Evolutionary conservation across 2,888 invertebrate species (phyloP).

Genomic region (Ptilodon capucinus): DNA sequence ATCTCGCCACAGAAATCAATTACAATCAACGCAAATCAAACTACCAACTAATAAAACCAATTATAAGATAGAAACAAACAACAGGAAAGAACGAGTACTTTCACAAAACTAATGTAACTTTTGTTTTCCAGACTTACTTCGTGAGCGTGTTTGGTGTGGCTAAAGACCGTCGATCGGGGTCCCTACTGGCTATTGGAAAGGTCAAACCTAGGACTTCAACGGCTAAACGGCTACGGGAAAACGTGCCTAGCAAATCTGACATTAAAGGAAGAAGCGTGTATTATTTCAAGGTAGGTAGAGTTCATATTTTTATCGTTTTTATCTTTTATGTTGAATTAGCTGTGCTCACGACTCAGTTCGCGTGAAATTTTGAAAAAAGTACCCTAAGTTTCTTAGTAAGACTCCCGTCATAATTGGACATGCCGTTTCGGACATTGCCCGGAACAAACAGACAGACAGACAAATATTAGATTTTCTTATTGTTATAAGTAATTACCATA

Average conservation of each 20-base stretch:
- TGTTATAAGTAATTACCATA: too few species aligned
- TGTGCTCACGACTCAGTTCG: too few species aligned
- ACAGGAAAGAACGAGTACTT: neutral
- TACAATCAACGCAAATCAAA: neutral
- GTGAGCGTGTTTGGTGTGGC: slow-evolving; percentile 69
- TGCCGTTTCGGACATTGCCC: too few species aligned
- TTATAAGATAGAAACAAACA: neutral
- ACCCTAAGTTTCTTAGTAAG: too few species aligned
- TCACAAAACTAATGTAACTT: neutral
- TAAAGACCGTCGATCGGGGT: slow-evolving; percentile 61
- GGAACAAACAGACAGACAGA: too few species aligned
- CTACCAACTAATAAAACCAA: neutral
- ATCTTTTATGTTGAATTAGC: too few species aligned
- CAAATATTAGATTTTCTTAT: too few species aligned
- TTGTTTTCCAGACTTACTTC: slow-evolving; percentile 59
- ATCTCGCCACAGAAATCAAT: neutral
- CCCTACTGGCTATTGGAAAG: slow-evolving; percentile 58
- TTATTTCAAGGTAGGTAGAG: slow-evolving; percentile 71
- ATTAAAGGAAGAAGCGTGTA: slow-evolving; percentile 60
- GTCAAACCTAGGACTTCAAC: slow-evolving; percentile 65
- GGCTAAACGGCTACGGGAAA: slow-evolving; percentile 66
- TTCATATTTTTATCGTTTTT: too few species aligned
- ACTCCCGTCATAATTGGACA: too few species aligned
- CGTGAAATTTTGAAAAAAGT: too few species aligned
- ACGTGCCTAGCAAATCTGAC: slow-evolving; percentile 55